Percentiles rank a stretch among this genome's conserved stretches.
These are phyloP conservation scores for Agriopis aurantiaria DNA, from an alignment of 2,888 invertebrate genomes.

Conservation along the genomic window DNA sequence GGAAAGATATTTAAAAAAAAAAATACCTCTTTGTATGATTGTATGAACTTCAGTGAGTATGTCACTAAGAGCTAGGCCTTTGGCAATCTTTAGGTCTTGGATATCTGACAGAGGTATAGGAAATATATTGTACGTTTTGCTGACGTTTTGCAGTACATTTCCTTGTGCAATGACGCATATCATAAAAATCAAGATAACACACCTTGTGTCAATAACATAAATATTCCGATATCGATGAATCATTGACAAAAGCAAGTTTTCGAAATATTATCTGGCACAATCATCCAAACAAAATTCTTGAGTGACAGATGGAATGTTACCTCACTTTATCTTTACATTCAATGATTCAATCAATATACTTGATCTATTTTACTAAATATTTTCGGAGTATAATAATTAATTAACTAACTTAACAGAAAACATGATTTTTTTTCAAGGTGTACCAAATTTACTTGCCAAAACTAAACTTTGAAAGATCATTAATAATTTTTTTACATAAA, in stretches of 20 bases:
- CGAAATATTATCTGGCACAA: slow-evolving; percentile 4
- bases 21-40: slow-evolving; percentile 93
- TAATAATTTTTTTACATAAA: too few relatives aligned
- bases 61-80: slow-evolving; percentile 97
- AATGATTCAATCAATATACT: background rate
- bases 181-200: background rate
- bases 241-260: background rate
- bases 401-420: background rate
- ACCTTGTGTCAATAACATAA: background rate
- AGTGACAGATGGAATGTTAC: background rate
- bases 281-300: background rate
- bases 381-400: background rate
- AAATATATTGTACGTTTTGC: slow-evolving; percentile 29
- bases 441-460: too few relatives aligned
- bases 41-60: slow-evolving; percentile 96
- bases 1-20: too few relatives aligned
- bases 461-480: too few relatives aligned
- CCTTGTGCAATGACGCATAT: background rate
- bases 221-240: background rate
- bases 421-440: too few relatives aligned
- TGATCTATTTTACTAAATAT: background rate
- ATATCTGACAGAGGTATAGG: slow-evolving; percentile 85
- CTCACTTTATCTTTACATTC: background rate
- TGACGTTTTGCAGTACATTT: background rate
- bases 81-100: slow-evolving; percentile 93